These are phyloP conservation scores for Oenanthe oenanthe DNA, from an alignment of 2,113 vertebrate species.

Conservation along the genomic window DNA sequence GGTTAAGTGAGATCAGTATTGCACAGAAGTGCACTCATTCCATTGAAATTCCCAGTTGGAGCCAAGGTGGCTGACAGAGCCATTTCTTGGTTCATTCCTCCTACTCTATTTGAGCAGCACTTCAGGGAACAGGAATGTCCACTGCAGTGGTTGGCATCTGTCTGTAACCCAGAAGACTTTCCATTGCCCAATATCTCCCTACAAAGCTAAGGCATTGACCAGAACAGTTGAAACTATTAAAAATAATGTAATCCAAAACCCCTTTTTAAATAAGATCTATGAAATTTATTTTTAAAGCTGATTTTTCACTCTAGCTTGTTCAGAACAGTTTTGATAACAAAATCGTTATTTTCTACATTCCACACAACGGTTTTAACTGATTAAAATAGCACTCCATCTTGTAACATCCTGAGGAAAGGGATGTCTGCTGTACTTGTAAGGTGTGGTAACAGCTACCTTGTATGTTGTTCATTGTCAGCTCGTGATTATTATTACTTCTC, in stretches of 20 bases:
- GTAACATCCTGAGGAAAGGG: not conserved
- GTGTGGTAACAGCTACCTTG: not conserved
- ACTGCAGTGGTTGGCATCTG: not conserved
- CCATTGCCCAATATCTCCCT: not conserved
- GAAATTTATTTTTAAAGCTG: not conserved
- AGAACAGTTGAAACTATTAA: not conserved
- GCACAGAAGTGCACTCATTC: not conserved
- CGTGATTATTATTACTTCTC: not conserved
- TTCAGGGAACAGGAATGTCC: not conserved
- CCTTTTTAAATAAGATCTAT: not conserved
- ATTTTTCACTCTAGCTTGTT: not conserved
- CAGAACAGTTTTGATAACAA: constrained; percentile 22
- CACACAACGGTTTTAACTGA: not conserved
- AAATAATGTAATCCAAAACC: not conserved
- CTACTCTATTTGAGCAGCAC: not conserved
- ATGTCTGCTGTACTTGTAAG: not conserved
- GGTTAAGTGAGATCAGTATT: not conserved
- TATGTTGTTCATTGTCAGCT: not conserved
- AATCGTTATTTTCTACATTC: not conserved
- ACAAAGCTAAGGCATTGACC: not conserved
- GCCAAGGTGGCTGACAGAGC: not conserved
- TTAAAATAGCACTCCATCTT: constrained; percentile 24
- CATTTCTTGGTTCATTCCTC: not conserved
- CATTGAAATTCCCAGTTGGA: not conserved
- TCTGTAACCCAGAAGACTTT: not conserved